Base-by-base conservation (phyloP, 2,888 invertebrate species). In the Nyleta sp. region DNA sequence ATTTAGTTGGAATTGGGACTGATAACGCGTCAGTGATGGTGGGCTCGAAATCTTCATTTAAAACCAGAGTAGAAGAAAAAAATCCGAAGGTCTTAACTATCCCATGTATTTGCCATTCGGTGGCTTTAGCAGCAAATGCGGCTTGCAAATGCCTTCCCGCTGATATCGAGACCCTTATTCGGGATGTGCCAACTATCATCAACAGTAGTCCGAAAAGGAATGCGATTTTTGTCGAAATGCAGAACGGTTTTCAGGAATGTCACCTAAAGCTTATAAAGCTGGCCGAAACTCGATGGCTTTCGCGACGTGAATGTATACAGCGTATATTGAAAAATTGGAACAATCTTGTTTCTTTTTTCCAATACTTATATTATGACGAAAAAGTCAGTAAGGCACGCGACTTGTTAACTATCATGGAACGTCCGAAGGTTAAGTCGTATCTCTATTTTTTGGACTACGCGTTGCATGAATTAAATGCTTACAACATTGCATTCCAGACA, bases 1-100 rank as follows among this genome's bases (percentile, higher is more conserved):
- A 77, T 20, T 38, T 80, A 24, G 18, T 77, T 2, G 76, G 71
- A 20, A 11, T 80, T 42, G 70, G 76, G 10, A 76, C 70, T 33
- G 78, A 78, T 46, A 70, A 81, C 60, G 78, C 80, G 17, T 76
- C 78, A 0, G 80, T 81, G 7, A 82, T 82, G 81, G 33, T 65
- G 8, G 80, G 80, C 7, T 46, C 40, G n/a, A 55, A 70, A 42
- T 53, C 28, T 15, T 81, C 80, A 6, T 81, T 82, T 35, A 57
- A 60, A 24, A 70, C 60, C 0, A 28, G 13, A 31, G 40, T 72
- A 8, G n/a, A 55, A 15, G 8, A 53, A 24, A 44, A 55, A 18
- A 55, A 55, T 13, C 60, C 46, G 11, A 35, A 35, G 1, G 28
- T 28, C 7, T 31, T 44, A 8, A 24, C 59, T 2, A 10, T 60